These are phyloP conservation scores for Spinus pinus DNA, from an alignment of 2,797 vertebrate species.

Conservation along the genomic window DNA sequence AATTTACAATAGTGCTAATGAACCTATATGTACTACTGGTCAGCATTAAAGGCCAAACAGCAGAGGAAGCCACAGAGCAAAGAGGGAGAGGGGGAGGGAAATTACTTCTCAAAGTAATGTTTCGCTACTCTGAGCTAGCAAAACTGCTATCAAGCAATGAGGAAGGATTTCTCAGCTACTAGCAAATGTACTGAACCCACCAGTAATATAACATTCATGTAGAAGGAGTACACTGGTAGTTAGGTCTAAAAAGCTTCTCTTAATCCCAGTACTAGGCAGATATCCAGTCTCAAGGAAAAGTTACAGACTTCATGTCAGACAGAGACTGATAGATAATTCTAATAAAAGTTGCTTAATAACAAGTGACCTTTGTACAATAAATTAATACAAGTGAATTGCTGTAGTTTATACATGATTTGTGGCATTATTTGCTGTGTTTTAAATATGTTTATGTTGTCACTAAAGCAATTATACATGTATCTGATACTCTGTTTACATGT, in stretches of 20 bases:
- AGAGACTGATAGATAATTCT: neutral
- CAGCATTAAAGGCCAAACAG: conserved; percentile 33
- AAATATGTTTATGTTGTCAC: neutral
- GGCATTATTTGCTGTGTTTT: neutral
- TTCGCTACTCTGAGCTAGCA: neutral
- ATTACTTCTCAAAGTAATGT: neutral
- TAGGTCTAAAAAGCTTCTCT: neutral
- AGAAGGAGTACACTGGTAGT: neutral
- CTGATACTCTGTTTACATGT: neutral
- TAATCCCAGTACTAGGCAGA: neutral
- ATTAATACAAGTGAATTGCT: neutral
- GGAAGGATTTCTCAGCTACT: neutral
- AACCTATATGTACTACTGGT: conserved; percentile 35
- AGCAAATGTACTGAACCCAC: neutral
- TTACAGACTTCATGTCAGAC: neutral
- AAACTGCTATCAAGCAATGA: neutral
- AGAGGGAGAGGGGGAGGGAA: neutral
- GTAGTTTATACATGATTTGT: neutral
- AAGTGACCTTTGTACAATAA: neutral
- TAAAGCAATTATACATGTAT: neutral
- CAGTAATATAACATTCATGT: neutral
- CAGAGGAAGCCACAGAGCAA: neutral
- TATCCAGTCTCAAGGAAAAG: neutral
- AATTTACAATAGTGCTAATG: conserved; percentile 55
- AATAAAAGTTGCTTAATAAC: neutral